Evolutionary conservation across 2,888 invertebrate species (phyloP).

Genomic region (Drosophila neonasuta): DNA sequence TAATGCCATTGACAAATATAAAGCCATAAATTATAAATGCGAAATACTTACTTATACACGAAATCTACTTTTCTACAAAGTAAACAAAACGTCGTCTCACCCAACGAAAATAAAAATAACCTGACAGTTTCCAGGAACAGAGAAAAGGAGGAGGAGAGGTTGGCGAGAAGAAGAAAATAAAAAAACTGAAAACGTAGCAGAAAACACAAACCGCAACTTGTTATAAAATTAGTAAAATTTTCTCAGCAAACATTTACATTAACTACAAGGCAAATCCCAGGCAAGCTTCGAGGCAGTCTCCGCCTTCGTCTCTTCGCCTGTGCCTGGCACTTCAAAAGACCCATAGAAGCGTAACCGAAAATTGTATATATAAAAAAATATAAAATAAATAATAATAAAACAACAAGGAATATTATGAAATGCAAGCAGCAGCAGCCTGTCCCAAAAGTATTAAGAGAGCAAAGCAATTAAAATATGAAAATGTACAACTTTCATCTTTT

Average conservation of each 20-base stretch:
- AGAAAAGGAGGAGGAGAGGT: neutral
- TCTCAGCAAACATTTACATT: conserved; percentile 78
- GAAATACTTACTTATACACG: conserved; percentile 74
- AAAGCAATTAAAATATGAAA: conserved; percentile 80
- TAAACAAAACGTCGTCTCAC: conserved; percentile 41
- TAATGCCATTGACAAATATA: conserved; percentile 76
- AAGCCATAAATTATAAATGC: conserved; percentile 76
- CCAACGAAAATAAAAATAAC: conserved; percentile 27
- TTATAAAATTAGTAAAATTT: conserved; percentile 77
- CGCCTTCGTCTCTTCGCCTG: conserved; percentile 12
- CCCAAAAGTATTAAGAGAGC: conserved; percentile 77
- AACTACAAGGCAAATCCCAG: conserved; percentile 67
- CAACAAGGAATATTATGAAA: conserved; percentile 52
- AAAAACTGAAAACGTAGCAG: conserved; percentile 68
- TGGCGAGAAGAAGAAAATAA: neutral
- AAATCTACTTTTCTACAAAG: conserved; percentile 73
- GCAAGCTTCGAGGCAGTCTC: conserved; percentile 21
- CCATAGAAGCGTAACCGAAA: conserved; percentile 69
- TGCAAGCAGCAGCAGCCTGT: conserved; percentile 48
- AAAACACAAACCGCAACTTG: conserved; percentile 73
- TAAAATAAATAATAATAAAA: conserved; percentile 34
- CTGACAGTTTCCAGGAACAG: conserved; percentile 20
- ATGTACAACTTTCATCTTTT: conserved; percentile 78
- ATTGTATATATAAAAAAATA: conserved; percentile 33
- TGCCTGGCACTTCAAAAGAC: conserved; percentile 69